A percentile compares a stretch with the other conserved stretches of the same genome.
phyloP scores from a whole-genome alignment of 1,140 invertebrate genomes.

The Sycophila sp. region DNA sequence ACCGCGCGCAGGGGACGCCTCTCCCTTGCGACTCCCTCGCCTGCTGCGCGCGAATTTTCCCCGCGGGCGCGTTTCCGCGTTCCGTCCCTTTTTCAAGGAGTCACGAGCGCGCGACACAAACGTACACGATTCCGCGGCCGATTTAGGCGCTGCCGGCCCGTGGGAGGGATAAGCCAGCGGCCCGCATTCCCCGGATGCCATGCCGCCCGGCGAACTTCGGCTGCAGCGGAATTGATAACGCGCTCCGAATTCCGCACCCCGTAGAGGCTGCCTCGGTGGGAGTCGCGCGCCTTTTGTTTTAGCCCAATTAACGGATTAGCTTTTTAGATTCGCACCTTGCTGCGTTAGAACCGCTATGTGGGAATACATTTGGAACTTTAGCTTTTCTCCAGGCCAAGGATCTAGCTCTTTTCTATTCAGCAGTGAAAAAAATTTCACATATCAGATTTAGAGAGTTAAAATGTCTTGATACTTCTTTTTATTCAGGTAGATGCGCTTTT shows the following conservation, averaged over 20 bases:
- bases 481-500: no score
- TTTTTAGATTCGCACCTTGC: neutral
- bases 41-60: neutral
- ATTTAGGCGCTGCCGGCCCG: neutral
- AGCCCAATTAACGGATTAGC: neutral
- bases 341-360: no score
- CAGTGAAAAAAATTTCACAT: no score
- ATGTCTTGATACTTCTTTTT: no score
- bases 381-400: no score
- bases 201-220: slow-evolving; percentile 42
- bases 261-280: no score
- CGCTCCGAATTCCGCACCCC: slow-evolving; percentile 36
- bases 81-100: neutral
- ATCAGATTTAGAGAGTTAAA: no score
- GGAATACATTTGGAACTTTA: no score
- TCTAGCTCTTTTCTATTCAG: no score
- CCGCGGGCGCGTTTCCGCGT: neutral
- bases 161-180: slow-evolving; percentile 37
- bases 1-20: no score
- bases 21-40: neutral
- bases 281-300: slow-evolving; percentile 8
- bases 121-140: slow-evolving; percentile 38
- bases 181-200: slow-evolving; percentile 48
- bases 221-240: slow-evolving; percentile 38
- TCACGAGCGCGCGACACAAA: slow-evolving; percentile 41